Percentiles rank a stretch among this genome's conserved stretches.
Conservation (phyloP, 2,797 vertebrate species). For the Bradypus variegatus region DNA sequence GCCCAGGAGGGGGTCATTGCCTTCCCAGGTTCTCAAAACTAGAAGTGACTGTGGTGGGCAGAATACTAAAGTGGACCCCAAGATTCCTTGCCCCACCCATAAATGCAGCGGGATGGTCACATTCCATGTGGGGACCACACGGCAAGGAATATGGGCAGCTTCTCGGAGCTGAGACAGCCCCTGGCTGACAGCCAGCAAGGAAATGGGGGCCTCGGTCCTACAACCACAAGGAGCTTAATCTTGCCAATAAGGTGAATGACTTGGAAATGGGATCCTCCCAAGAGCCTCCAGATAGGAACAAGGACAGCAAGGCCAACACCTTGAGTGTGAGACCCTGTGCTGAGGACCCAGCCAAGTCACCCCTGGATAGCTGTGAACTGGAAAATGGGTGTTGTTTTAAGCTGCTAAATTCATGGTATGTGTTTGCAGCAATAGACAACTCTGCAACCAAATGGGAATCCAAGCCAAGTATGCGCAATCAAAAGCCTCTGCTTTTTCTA, state of each 20-base stretch:
- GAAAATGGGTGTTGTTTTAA: not conserved
- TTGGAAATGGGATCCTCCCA: not conserved
- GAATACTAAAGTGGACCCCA: not conserved
- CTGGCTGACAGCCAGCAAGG: not conserved
- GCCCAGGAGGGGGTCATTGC: no score
- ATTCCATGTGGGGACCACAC: fast-evolving
- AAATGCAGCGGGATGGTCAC: fast-evolving
- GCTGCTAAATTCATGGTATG: not conserved
- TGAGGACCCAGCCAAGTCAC: not conserved
- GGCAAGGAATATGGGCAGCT: not conserved
- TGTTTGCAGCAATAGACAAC: no score
- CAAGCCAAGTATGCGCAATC: not conserved
- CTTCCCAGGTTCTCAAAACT: not conserved
- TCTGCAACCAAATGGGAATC: not conserved
- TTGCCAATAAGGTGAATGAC: not conserved
- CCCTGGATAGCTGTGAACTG: fast-evolving
- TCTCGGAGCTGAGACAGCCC: not conserved
- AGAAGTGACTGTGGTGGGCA: not conserved
- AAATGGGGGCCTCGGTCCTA: not conserved
- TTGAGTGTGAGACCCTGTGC: not conserved
- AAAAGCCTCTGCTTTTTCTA: not conserved
- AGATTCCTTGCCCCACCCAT: not conserved
- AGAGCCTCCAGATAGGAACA: not conserved
- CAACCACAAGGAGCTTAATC: not conserved
- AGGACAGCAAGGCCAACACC: fast-evolving